phyloP scores from a whole-genome alignment of 2,113 vertebrate genomes.

The Vombatus ursinus region DNA sequence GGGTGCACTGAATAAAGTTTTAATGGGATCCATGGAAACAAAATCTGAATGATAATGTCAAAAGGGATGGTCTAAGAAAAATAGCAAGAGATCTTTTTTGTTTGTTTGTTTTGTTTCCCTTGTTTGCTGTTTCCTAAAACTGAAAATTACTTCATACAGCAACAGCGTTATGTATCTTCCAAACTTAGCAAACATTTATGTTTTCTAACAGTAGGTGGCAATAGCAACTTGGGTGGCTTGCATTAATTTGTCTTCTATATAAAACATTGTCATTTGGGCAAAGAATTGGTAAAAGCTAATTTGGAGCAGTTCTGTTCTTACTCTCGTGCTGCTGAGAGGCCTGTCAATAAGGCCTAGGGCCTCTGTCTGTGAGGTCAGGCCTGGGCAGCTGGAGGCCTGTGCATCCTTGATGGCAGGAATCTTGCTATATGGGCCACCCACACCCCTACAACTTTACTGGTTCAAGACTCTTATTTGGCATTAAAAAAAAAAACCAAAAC shows the following conservation, averaged over 20 bases:
- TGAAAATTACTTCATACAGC: not conserved
- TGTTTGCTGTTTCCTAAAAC: not conserved
- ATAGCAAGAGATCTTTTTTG: not conserved
- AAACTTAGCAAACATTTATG: not conserved
- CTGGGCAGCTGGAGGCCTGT: not conserved
- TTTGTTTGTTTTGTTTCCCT: not conserved
- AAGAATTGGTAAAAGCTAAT: not conserved
- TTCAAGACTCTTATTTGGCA: not conserved
- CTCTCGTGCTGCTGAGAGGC: not conserved
- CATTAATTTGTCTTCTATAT: not conserved
- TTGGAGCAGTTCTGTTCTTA: not conserved
- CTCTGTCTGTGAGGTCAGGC: not conserved
- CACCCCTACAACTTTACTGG: not conserved
- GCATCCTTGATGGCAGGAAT: not conserved
- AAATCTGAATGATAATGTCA: not conserved
- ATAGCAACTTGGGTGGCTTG: conserved; percentile 20
- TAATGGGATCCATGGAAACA: not conserved
- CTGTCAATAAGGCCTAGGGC: not conserved
- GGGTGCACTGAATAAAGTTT: not conserved
- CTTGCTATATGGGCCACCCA: not conserved
- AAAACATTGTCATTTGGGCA: not conserved
- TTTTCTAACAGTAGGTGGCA: conserved; percentile 60
- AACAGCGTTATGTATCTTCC: not conserved
- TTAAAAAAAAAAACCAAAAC: too few species aligned
- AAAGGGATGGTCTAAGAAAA: not conserved